A percentile compares a stretch with the other conserved stretches of the same genome.
Conservation (phyloP, 2,888 invertebrate genomes). For the Leucoma salicis region DNA sequence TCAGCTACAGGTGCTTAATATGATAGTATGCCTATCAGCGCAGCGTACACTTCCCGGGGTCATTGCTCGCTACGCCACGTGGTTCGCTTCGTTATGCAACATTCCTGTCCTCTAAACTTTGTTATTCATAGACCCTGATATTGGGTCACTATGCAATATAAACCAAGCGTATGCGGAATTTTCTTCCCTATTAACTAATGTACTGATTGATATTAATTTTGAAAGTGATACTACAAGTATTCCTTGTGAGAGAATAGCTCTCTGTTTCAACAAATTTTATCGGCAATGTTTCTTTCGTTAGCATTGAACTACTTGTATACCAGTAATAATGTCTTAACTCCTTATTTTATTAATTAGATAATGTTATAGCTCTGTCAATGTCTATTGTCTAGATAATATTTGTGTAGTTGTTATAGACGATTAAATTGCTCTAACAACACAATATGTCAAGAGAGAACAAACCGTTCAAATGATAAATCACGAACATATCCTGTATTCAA, state of each 20-base stretch:
- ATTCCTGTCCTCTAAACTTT: constrained; percentile 36
- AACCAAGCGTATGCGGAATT: constrained; percentile 15
- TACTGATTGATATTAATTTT: neutral
- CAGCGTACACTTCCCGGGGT: constrained; percentile 57
- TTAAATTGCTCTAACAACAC: constrained; percentile 49
- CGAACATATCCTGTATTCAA: constrained; percentile 37
- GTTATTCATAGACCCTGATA: constrained; percentile 40
- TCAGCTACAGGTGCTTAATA: constrained; percentile 46
- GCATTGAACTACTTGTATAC: constrained; percentile 51
- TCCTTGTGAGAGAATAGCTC: constrained; percentile 52
- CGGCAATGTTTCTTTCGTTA: constrained; percentile 48
- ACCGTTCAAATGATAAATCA: constrained; percentile 44
- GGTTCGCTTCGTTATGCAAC: constrained; percentile 68
- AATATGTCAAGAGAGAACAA: constrained; percentile 44
- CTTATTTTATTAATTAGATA: no score
- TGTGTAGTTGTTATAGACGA: constrained; percentile 39
- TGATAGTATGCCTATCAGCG: constrained; percentile 62
- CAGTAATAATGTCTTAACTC: constrained; percentile 48
- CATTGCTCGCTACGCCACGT: constrained; percentile 67
- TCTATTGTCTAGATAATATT: constrained; percentile 51
- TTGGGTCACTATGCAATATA: constrained; percentile 36
- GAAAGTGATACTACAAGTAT: constrained; percentile 13
- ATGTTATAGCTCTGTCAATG: no score
- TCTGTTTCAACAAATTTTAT: constrained; percentile 46
- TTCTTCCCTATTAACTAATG: constrained; percentile 1